Evolutionary conservation across 1,140 invertebrate species (phyloP), one percentile per base, ranked within the genome.

Genomic region (Carcinoscorpius rotundicauda): DNA sequence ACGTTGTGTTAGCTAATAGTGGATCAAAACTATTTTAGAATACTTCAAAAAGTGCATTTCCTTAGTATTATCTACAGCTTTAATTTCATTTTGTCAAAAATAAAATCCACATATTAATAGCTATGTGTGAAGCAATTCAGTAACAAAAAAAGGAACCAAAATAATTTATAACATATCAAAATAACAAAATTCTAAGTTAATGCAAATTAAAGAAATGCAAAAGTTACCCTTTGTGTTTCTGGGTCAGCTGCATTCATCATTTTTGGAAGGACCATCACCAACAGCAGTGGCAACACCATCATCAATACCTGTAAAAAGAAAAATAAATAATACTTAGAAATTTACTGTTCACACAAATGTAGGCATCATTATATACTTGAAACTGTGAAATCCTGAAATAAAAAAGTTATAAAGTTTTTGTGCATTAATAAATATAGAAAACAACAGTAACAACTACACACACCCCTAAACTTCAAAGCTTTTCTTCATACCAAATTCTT

Each of bases 261-360:
- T 78, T 97, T 96, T 6, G 95, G 94, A 70, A 97, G 77, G 65
- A 97, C 81, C 84, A 97, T 88, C 68, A 98, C 90, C 0, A 97
- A 76, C 1, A 97, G 70, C 8, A 98, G 78, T 2, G 95, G 95
- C 61, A 97, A 74, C 49, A 97, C 85, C 93, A 98, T 98, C 88
- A 97, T 98, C 63, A 98, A 81, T 3, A 98, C 81, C 84, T 84
- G 64, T 52, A 57, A 65, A 57, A 58, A 65, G 64, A 65, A 57
- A n/a, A 51, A 66, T 60, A 9, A 51, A 52, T 51, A 2, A 10
- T 10, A n/a, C 9, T 51, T 48, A 51, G 2, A 51, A n/a, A 9
- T 50, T 62, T 10, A n/a, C 10, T 51, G 49, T 62, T 6, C 6
- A 62, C 5, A 51, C 10, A 51, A 51, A 9, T 9, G 10, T 50